phyloP scores from a whole-genome alignment of 2,797 vertebrate genomes.

The Anisognathus igniventris region DNA sequence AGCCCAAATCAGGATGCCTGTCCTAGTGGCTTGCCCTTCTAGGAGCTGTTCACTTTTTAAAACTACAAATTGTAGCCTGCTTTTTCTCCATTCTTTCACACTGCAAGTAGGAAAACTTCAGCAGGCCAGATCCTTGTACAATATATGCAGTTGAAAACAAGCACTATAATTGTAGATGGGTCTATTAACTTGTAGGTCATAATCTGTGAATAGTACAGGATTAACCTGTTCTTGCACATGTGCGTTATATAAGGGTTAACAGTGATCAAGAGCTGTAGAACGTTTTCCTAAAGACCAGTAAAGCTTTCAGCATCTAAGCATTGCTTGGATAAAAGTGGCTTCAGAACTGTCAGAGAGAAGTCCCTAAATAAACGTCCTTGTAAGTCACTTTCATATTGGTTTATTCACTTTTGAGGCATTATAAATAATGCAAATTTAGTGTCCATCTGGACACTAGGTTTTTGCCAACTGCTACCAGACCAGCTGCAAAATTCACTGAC shows the following conservation, averaged over 20 bases:
- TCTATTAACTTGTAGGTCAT: not conserved
- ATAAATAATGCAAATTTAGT: constrained; percentile 72
- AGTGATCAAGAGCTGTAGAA: not conserved
- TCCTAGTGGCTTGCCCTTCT: not conserved
- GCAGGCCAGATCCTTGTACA: not conserved
- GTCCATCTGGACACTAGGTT: constrained; percentile 71
- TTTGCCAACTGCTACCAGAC: constrained; percentile 70
- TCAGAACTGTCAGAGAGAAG: constrained; percentile 23
- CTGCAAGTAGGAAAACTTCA: not conserved
- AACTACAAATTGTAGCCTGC: not conserved
- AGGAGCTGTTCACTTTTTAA: not conserved
- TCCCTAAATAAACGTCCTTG: constrained; percentile 46
- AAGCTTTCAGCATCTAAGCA: not conserved
- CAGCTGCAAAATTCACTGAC: constrained; percentile 73
- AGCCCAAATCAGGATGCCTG: not conserved
- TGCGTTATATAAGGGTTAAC: not conserved
- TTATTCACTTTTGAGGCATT: constrained; percentile 69
- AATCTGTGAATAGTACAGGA: not conserved
- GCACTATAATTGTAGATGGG: not conserved
- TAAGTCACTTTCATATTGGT: constrained; percentile 61
- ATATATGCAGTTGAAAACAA: not conserved
- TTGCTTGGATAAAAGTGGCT: not conserved
- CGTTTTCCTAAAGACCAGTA: not conserved
- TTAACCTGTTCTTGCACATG: not conserved
- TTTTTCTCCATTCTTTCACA: not conserved